phyloP scores from a whole-genome alignment of 30 jellyfish, hydroid and myxozoan species.

The Cassiopea andromeda region DNA sequence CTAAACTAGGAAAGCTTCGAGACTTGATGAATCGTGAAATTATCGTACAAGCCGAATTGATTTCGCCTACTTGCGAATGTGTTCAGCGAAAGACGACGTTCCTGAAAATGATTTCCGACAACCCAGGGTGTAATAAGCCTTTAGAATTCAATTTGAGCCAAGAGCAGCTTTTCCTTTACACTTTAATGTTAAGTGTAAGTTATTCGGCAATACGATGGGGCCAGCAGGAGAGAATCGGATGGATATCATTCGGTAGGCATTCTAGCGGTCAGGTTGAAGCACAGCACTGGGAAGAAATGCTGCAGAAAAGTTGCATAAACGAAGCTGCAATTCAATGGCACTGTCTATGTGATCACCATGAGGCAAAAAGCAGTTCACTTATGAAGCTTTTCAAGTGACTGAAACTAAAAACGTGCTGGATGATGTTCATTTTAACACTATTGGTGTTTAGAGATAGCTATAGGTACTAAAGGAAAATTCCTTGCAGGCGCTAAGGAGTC shows the following conservation, averaged over 20 bases:
- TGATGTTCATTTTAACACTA: no score
- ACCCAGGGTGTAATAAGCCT: constrained; percentile 94
- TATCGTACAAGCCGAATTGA: constrained; percentile 92
- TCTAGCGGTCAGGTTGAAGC: constrained; percentile 99
- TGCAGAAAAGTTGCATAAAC: constrained; percentile 75
- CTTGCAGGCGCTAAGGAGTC: no score
- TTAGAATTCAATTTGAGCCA: constrained; percentile 81
- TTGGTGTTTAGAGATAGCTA: no score
- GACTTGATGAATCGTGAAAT: constrained; percentile 88
- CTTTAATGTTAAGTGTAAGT: constrained; percentile 95
- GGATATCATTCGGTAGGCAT: constrained; percentile 96
- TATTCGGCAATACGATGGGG: constrained; percentile 93
- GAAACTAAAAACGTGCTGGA: no score
- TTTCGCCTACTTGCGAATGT: constrained; percentile 95
- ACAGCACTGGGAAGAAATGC: constrained; percentile 97
- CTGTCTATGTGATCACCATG: constrained; percentile 92
- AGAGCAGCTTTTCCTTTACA: constrained; percentile 86
- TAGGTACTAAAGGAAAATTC: no score
- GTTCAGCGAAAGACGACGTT: constrained; percentile 95
- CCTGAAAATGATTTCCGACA: constrained; percentile 79
- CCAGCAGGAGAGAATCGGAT: constrained; percentile 97
- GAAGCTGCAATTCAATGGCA: constrained; percentile 99
- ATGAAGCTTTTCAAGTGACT: constrained; percentile 61
- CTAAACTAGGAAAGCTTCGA: constrained; percentile 84
- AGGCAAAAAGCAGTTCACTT: constrained; percentile 77